Conservation (phyloP, 2,113 vertebrate genomes). For the Lampris incognitus region DNA sequence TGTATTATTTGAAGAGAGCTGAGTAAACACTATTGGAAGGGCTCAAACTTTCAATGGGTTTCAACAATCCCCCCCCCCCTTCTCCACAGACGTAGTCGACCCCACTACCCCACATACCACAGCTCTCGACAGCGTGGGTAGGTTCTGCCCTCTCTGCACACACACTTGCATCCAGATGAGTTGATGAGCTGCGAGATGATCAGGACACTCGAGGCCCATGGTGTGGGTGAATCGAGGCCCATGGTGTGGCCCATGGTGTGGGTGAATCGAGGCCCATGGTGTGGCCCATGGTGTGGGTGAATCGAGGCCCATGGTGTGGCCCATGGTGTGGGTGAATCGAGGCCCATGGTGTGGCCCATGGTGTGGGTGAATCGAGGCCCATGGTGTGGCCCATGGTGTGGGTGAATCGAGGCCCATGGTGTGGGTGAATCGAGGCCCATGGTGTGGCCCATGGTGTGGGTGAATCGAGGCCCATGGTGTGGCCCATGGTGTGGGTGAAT, state of each 20-base stretch:
- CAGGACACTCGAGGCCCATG: conserved; percentile 27
- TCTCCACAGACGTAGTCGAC: conserved; percentile 51
- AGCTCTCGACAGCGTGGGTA: conserved; percentile 47
- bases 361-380: no score
- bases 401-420: no score
- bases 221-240: conserved; percentile 36
- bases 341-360: no score
- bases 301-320: no score
- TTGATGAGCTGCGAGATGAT: conserved; percentile 54
- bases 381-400: no score
- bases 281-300: no score
- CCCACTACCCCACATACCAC: conserved; percentile 59
- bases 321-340: no score
- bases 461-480: no score
- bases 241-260: conserved; percentile 6
- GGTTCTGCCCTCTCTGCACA: conserved; percentile 23
- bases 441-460: no score
- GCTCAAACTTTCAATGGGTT: conserved; percentile 43
- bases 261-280: no score
- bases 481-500: no score
- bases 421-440: no score
- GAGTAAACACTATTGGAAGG: conserved; percentile 50
- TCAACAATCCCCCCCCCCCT: conserved; percentile 46
- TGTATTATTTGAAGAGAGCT: conserved; percentile 54
- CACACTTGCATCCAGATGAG: conserved; percentile 30